Percentiles rank a stretch among this genome's conserved stretches.
These are phyloP conservation scores for cat (Felis catus) DNA, from an alignment of 2,113 vertebrate species.

Conservation along the genomic window DNA sequence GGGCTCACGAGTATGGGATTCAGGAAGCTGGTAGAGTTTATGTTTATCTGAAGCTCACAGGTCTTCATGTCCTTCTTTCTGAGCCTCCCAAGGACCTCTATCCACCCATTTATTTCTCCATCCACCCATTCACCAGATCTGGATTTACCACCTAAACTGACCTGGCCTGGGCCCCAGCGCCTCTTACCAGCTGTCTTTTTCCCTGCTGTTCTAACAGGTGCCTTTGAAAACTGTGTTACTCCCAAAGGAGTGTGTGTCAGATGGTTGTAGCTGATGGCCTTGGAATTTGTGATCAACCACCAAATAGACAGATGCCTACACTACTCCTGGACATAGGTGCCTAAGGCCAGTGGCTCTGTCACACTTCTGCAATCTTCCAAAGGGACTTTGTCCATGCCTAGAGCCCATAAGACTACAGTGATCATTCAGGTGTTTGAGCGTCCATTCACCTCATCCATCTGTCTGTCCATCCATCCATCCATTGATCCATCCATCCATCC, in stretches of 20 bases:
- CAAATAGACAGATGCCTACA: background rate
- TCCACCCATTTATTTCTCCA: background rate
- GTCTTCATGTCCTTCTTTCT: background rate
- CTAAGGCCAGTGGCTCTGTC: background rate
- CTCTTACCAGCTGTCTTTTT: background rate
- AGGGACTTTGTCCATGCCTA: background rate
- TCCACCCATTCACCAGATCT: background rate
- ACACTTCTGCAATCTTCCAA: background rate
- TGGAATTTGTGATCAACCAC: background rate
- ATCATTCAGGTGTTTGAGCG: background rate
- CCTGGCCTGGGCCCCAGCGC: background rate
- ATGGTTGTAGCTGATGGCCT: background rate
- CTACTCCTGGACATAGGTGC: background rate
- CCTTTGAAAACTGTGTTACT: background rate
- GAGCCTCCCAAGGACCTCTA: background rate
- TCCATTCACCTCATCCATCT: background rate
- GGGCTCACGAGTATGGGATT: accelerated
- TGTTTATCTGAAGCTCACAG: background rate
- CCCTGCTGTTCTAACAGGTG: background rate
- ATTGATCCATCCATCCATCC: background rate
- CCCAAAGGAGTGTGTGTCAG: background rate
- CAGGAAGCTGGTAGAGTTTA: background rate
- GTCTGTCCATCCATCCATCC: background rate
- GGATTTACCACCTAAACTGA: background rate
- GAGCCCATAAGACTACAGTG: background rate